Evolutionary conservation across 2,797 vertebrate species (phyloP).

Genomic region (Podargus strigoides): DNA sequence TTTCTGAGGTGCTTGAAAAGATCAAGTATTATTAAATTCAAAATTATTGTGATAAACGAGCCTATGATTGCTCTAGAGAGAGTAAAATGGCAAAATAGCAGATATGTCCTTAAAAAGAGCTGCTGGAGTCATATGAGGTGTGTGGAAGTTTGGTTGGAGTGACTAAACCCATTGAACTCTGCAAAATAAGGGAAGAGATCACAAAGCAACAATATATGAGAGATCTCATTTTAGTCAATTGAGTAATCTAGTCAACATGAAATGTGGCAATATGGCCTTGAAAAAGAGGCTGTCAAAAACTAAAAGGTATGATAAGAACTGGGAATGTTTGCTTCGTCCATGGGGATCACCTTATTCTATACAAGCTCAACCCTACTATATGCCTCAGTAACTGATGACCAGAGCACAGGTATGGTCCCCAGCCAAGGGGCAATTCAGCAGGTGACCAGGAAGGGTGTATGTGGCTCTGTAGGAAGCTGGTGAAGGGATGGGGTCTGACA

Average conservation of each 20-base stretch:
- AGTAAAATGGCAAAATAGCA: neutral
- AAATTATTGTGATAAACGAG: neutral
- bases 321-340: neutral
- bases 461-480: neutral
- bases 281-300: neutral
- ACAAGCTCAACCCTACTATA: neutral
- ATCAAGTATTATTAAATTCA: neutral
- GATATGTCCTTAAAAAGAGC: neutral
- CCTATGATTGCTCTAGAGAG: neutral
- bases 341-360: neutral
- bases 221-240: neutral
- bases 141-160: neutral
- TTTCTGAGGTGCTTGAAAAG: neutral
- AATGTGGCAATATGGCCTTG: neutral
- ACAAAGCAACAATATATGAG: neutral
- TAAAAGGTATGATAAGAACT: neutral
- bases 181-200: neutral
- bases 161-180: neutral
- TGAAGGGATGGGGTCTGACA: neutral
- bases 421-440: neutral
- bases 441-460: neutral
- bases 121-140: neutral
- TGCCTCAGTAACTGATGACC: neutral
- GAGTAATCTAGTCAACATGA: neutral
- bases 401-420: neutral